Base-by-base conservation (phyloP, 2,888 invertebrate species). In the Heliconius aoede region DNA sequence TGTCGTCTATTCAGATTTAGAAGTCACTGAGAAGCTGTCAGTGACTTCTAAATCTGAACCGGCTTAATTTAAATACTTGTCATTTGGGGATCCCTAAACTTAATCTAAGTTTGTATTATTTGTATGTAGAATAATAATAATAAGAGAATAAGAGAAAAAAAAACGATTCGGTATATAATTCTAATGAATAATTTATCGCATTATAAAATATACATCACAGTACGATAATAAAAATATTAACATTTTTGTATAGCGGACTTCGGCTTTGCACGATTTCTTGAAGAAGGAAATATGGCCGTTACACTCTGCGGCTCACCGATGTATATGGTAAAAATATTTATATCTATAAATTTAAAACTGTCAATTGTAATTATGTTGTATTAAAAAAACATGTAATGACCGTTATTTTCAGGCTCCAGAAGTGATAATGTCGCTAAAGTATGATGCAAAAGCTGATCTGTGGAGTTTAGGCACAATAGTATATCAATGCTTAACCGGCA, bases 401-500 rank as follows among this genome's bases (percentile, higher is more conserved):
- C 26, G n/a, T 28, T 64, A 32, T 72, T 77, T 80, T 72, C 89
- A 97, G 98, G 99, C 99, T 55, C 99, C 99, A 1, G 99, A 99
- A 95, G 99, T 99, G 74, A 99, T 99, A 85, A 99, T 99, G 99
- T 99, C 99, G 3, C 94, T 98, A 80, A 98, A 99, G 88, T 99
- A 99, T 89, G 99, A 99, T 92, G 99, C 99, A 74, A 99, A 99
- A 95, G 99, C 99, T 15, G 99, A 99, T 94, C 95, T 99, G 78
- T 99, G 99, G 99, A 99, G 99, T 82, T 95, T 99, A 84, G 99
- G 99, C 74, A 99, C 99, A 26, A 99, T 99, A 85, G 98, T 99
- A 78, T 99, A 98, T 94, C 99, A 99, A 92, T 99, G 99, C 94
- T 95, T 99, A 82, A 99, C 99, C 36, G 99, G 99, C 80, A 99